Evolutionary conservation across 1,140 invertebrate genomes (phyloP).

Genomic region (Euglossa dilemma): DNA sequence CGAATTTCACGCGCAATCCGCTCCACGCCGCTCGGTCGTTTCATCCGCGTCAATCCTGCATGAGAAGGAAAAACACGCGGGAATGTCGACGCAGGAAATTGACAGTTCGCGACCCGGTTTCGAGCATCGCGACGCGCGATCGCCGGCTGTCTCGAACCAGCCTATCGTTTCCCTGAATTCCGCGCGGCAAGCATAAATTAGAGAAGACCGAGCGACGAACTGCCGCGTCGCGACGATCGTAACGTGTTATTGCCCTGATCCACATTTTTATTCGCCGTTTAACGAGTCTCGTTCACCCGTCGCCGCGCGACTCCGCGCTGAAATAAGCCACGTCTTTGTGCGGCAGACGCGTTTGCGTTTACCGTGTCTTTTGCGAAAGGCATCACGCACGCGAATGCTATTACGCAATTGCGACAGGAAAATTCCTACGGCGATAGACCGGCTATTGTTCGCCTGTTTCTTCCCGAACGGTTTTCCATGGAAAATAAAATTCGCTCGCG

Average conservation of each 20-base stretch:
- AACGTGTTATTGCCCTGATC: background rate
- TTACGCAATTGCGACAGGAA: slow-evolving; percentile 47
- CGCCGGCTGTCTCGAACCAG: background rate
- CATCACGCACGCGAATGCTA: slow-evolving; percentile 7
- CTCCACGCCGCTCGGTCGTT: background rate
- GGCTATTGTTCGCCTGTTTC: slow-evolving; percentile 23
- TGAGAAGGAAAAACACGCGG: too few relatives aligned
- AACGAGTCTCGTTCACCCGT: background rate
- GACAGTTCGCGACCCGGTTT: too few relatives aligned
- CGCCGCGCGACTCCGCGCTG: background rate
- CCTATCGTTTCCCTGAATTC: slow-evolving; percentile 36
- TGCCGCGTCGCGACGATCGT: background rate
- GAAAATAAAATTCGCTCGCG: background rate
- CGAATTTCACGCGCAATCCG: background rate
- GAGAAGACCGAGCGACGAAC: background rate
- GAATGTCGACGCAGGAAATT: background rate
- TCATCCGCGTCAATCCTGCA: background rate
- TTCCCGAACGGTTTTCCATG: background rate
- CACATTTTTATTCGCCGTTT: background rate
- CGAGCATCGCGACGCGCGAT: background rate
- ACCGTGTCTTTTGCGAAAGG: slow-evolving; percentile 14
- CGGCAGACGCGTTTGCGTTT: slow-evolving; percentile 9
- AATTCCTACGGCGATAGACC: slow-evolving; percentile 25
- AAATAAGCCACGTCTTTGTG: background rate
- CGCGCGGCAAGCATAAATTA: slow-evolving; percentile 10